Evolutionary conservation across 2,113 vertebrate species (phyloP).

Genomic region (Mobula birostris): DNA sequence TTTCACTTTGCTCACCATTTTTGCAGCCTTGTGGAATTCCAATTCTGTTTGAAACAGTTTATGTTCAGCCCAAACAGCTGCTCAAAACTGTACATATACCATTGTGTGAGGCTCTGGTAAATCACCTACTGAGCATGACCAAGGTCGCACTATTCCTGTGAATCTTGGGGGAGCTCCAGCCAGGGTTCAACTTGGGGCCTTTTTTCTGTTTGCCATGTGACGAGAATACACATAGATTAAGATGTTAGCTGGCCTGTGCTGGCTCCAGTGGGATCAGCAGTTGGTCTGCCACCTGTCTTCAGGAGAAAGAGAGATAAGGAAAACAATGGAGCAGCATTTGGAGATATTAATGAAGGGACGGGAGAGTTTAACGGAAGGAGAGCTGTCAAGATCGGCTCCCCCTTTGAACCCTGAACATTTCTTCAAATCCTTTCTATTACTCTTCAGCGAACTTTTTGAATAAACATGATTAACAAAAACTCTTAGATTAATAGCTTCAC

Average conservation of each 20-base stretch:
- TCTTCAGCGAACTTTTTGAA: slow-evolving; percentile 10
- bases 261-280: too few species aligned
- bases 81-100: background rate
- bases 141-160: background rate
- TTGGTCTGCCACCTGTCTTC: too few species aligned
- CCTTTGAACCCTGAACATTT: too few species aligned
- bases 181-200: background rate
- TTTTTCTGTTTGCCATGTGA: background rate
- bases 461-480: slow-evolving; percentile 41
- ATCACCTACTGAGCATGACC: background rate
- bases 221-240: too few species aligned
- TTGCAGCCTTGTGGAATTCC: background rate
- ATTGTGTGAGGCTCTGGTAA: background rate
- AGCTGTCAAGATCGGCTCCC: too few species aligned
- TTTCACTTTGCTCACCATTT: background rate
- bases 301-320: too few species aligned
- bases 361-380: too few species aligned
- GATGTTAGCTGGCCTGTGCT: too few species aligned
- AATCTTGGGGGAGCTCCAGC: background rate
- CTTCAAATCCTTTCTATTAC: background rate
- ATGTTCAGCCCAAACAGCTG: background rate
- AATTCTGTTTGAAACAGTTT: background rate
- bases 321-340: too few species aligned
- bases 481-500: slow-evolving; percentile 60
- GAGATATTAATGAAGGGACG: too few species aligned